Evolutionary conservation across 2,797 vertebrate species (phyloP).

Genomic region (Phoeniculus purpureus): DNA sequence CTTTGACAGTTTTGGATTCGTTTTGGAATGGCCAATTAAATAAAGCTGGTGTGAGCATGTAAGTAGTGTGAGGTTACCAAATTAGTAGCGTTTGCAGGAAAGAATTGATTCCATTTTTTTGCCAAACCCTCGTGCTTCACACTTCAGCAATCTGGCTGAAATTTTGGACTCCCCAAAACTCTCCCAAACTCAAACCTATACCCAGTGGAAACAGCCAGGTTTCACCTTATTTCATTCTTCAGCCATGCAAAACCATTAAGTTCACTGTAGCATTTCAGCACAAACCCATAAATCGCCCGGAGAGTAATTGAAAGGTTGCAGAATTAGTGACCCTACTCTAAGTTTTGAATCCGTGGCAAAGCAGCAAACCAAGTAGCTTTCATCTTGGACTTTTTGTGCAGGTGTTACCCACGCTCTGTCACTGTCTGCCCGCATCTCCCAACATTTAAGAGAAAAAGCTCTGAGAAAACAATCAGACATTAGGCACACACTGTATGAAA

Average conservation of each 20-base stretch:
- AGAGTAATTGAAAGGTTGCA: conserved; percentile 5
- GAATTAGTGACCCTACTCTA: conserved; percentile 48
- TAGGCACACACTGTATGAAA: not conserved
- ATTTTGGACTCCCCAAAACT: not conserved
- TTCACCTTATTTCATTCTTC: conserved; percentile 58
- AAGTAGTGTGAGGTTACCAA: not conserved
- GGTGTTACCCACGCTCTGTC: not conserved
- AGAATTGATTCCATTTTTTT: not conserved
- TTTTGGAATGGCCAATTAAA: not conserved
- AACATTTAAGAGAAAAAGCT: not conserved
- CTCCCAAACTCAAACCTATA: not conserved
- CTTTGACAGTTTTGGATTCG: not conserved
- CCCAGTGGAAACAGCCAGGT: conserved; percentile 5
- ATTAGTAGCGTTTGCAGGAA: not conserved
- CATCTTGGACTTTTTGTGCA: not conserved
- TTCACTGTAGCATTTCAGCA: conserved; percentile 38
- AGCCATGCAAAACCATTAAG: conserved; percentile 53
- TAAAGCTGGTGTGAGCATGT: not conserved
- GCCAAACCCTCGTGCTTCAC: not conserved
- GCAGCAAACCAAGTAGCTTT: conserved; percentile 11
- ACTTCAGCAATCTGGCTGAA: not conserved
- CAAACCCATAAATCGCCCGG: conserved; percentile 43
- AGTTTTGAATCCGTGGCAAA: conserved; percentile 34
- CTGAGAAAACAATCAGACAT: not conserved
- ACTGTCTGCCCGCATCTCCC: not conserved